phyloP scores from a whole-genome alignment of 2,888 invertebrate species.

The Tetragonisca angustula region DNA sequence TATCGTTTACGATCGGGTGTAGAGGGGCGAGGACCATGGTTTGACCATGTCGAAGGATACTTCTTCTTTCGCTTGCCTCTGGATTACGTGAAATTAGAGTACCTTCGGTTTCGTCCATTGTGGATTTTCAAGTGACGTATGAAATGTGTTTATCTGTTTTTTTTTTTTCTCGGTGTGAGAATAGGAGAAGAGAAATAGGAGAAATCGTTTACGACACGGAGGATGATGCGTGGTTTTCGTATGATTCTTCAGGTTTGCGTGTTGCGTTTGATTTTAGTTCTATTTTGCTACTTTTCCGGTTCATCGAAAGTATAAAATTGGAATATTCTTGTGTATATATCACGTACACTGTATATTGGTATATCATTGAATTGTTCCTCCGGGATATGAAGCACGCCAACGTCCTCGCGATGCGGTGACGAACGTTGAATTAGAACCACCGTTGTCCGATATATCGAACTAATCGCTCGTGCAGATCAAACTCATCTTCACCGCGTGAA shows the following conservation, averaged over 20 bases:
- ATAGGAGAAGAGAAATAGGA: no score
- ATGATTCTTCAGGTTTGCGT: no score
- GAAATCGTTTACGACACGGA: no score
- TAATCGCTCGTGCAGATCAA: constrained; percentile 3
- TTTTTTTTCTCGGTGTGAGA: no score
- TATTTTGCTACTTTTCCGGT: not conserved
- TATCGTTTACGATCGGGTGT: constrained; percentile 47
- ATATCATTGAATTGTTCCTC: not conserved
- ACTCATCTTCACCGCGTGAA: not conserved
- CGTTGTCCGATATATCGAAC: not conserved
- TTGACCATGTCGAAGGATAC: not conserved
- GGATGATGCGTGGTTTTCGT: no score
- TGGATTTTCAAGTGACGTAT: not conserved
- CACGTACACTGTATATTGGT: no score
- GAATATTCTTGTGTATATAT: not conserved
- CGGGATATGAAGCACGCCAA: not conserved
- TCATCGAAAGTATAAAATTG: not conserved
- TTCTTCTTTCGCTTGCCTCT: not conserved
- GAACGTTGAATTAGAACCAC: not conserved
- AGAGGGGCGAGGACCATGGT: not conserved
- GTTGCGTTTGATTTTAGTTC: no score
- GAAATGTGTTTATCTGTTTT: not conserved
- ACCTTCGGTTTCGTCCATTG: not conserved
- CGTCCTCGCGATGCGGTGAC: no score
- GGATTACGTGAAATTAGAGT: constrained; percentile 27